Base-by-base conservation (phyloP, 2,888 invertebrate species). In the Dryomyza anilis region DNA sequence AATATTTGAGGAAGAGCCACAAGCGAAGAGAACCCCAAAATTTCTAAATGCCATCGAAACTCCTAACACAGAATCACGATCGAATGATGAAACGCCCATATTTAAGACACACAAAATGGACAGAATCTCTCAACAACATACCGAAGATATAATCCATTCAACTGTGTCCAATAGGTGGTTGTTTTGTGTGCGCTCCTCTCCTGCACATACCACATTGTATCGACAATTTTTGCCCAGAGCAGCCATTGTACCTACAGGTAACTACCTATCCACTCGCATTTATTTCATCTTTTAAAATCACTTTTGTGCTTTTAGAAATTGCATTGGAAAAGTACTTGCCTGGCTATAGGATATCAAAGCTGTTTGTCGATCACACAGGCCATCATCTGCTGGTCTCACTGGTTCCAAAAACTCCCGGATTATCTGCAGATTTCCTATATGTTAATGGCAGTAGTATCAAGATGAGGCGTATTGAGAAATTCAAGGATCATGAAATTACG, bases 21-120 rank as follows among this genome's bases (percentile, higher is more conserved):
- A 60, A 27, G 55, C 63, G 59, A 68, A 67, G 59, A 69, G 71
- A 53, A 67, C 68, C 33, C 71, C 79, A n/a, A 80, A 78, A 39
- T 79, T 79, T 36, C 68, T 79, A 33, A 70, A 75, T 0, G 65
- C 69, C 16, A 64, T 73, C 12, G 70, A 73, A 10, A n/a, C n/a
- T n/a, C n/a, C n/a, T n/a, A n/a, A n/a, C 21, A 64, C 73, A 12
- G 70, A 73, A 8, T 57, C 48, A 64, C 52, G 62, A 1, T 66
- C 67, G 63, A 69, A 69, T 5, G 90, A 91, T 73, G 93, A 93
- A 70, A 86, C 88, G 19, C 94, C 95, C 8, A 95, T 96, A 81
- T 96, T 96, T 81, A 90, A 89, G 33, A 95, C 93, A 81, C 89
- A 92, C 70, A 91, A 90, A 81, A 91, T 94, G 83, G 90, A 94